These are phyloP conservation scores for Platysternon megacephalum DNA, from an alignment of 2,113 vertebrate genomes.

Conservation along the genomic window DNA sequence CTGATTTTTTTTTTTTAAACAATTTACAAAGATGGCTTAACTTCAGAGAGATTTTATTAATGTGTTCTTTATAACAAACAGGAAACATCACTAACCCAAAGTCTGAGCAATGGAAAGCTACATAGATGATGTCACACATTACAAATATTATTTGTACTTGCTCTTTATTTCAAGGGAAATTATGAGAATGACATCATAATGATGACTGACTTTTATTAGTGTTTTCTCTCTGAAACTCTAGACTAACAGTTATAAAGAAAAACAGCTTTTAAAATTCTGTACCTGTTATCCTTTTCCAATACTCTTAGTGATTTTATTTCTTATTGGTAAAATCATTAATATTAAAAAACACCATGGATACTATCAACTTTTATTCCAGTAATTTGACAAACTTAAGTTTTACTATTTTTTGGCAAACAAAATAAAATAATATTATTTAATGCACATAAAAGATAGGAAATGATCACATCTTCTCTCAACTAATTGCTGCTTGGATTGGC, in stretches of 20 bases:
- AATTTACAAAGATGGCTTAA: slow-evolving; percentile 69
- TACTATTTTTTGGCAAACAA: slow-evolving; percentile 6
- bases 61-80: slow-evolving; percentile 81
- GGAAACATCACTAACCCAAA: slow-evolving; percentile 78
- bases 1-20: neutral
- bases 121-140: slow-evolving; percentile 86
- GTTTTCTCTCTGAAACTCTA: slow-evolving; percentile 79
- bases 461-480: slow-evolving; percentile 73
- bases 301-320: slow-evolving; percentile 55
- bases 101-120: slow-evolving; percentile 84
- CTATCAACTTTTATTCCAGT: slow-evolving; percentile 25
- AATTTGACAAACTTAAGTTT: slow-evolving; percentile 19
- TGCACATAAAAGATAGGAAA: slow-evolving; percentile 69
- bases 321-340: slow-evolving; percentile 59
- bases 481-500: slow-evolving; percentile 67
- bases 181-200: slow-evolving; percentile 84
- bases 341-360: slow-evolving; percentile 36
- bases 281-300: slow-evolving; percentile 67
- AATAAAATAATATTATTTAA: slow-evolving; percentile 54
- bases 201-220: slow-evolving; percentile 83
- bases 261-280: slow-evolving; percentile 66
- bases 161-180: slow-evolving; percentile 84
- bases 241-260: slow-evolving; percentile 74
- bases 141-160: slow-evolving; percentile 89
- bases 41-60: slow-evolving; percentile 75